Conservation (phyloP, 2,113 vertebrate species). For the Proterorhinus semilunaris region DNA sequence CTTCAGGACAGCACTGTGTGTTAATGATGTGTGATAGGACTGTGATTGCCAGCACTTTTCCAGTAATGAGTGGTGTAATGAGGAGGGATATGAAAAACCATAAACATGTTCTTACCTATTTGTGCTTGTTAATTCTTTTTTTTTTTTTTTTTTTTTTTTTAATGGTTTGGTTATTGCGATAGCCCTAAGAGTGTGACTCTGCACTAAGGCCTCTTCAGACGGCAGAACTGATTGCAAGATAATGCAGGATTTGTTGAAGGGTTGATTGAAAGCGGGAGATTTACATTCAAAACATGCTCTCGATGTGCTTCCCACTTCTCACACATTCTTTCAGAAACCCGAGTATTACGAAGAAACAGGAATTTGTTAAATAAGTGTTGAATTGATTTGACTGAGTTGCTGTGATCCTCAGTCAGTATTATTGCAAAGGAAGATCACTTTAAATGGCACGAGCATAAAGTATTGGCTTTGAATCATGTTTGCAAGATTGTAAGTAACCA, state of each 20-base stretch:
- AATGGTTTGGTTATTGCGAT: background rate
- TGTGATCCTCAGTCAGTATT: too few relatives aligned
- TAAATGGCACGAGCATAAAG: too few relatives aligned
- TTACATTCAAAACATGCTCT: background rate
- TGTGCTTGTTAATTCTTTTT: background rate
- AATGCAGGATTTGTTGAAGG: conserved; percentile 9
- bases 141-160: too few relatives aligned
- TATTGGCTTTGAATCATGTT: too few relatives aligned
- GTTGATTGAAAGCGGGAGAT: background rate
- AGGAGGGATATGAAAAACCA: conserved; percentile 9
- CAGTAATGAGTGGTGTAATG: background rate
- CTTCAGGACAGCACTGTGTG: background rate
- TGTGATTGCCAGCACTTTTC: background rate
- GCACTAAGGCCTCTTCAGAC: background rate
- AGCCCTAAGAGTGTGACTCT: background rate
- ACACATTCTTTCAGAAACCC: background rate
- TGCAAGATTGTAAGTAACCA: too few relatives aligned
- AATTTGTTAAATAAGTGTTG: too few relatives aligned
- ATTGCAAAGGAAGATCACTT: too few relatives aligned
- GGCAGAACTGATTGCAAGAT: background rate
- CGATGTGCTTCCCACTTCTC: background rate
- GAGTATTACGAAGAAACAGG: background rate
- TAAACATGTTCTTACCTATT: background rate
- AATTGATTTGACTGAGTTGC: too few relatives aligned
- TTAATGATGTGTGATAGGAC: background rate